Evolutionary conservation across 1,140 invertebrate genomes (phyloP).

Genomic region (Drosophila trapezifrons): DNA sequence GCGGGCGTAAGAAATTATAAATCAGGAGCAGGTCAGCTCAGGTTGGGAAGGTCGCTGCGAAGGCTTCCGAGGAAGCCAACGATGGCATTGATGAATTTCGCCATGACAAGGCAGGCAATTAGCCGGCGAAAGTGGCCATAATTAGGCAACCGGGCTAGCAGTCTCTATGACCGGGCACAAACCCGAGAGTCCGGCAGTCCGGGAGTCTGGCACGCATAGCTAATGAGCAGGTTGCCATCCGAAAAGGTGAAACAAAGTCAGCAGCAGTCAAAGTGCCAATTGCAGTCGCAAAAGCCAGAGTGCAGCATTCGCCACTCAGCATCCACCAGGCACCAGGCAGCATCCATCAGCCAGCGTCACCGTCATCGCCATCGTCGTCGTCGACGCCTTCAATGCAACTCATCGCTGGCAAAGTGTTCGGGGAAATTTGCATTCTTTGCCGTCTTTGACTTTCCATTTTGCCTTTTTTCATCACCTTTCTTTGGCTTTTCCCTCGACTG

Average conservation of each 20-base stretch:
- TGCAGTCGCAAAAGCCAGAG: constrained; percentile 39
- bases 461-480: constrained; percentile 47
- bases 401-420: constrained; percentile 27
- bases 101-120: constrained; percentile 46
- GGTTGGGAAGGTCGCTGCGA: constrained; percentile 15
- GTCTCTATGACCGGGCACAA: constrained; percentile 57
- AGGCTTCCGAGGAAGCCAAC: constrained; percentile 6
- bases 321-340: not conserved
- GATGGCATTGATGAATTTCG: constrained; percentile 28
- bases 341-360: constrained; percentile 12
- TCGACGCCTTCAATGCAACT: constrained; percentile 22
- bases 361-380: constrained; percentile 4
- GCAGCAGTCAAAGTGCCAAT: constrained; percentile 28
- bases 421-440: constrained; percentile 61
- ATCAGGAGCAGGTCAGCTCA: constrained; percentile 32
- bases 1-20: constrained; percentile 17
- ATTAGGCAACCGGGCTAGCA: constrained; percentile 42
- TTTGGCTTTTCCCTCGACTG: constrained; percentile 24
- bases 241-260: constrained; percentile 41
- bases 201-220: constrained; percentile 5
- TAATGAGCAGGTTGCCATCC: constrained; percentile 30
- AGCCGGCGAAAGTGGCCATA: constrained; percentile 57
- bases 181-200: not conserved
- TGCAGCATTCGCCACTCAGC: constrained; percentile 12
- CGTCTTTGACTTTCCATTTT: constrained; percentile 62